phyloP scores from a whole-genome alignment of 2,113 vertebrate genomes.

The Rhadina sibilatrix region DNA sequence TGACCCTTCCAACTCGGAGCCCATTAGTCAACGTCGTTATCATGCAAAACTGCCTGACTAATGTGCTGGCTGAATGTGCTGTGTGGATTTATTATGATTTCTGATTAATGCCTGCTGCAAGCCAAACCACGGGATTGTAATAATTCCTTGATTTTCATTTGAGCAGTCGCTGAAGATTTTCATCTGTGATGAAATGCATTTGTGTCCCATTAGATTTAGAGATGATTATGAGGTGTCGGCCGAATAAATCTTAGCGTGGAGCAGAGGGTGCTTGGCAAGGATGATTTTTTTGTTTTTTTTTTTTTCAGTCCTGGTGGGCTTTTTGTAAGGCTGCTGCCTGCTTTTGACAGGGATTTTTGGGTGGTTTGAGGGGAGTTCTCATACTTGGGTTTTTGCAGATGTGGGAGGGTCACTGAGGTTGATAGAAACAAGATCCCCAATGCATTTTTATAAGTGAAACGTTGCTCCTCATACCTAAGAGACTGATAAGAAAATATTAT shows the following conservation, averaged over 20 bases:
- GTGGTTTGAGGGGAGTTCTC: neutral
- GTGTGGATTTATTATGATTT: conserved; percentile 92
- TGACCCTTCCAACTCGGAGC: conserved; percentile 91
- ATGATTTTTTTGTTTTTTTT: neutral
- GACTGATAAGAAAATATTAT: neutral
- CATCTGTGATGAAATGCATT: conserved; percentile 88
- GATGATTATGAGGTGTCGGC: conserved; percentile 78
- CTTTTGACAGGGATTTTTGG: neutral
- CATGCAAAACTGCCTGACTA: conserved; percentile 87
- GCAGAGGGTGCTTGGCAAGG: conserved; percentile 5
- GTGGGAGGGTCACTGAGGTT: accelerated
- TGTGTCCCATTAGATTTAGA: conserved; percentile 79
- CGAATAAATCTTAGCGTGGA: conserved; percentile 71
- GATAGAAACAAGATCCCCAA: neutral
- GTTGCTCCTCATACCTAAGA: neutral
- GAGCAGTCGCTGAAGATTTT: conserved; percentile 79
- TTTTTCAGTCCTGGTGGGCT: neutral
- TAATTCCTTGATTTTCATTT: conserved; percentile 92
- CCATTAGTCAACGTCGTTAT: conserved; percentile 90
- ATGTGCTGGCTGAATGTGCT: conserved; percentile 84
- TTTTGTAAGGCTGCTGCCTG: neutral
- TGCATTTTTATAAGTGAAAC: neutral
- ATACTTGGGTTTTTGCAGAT: neutral
- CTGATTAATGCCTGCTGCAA: conserved; percentile 95
- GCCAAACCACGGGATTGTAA: conserved; percentile 88